phyloP scores from a whole-genome alignment of 2,888 invertebrate species.

The Andrena trimmerana region DNA sequence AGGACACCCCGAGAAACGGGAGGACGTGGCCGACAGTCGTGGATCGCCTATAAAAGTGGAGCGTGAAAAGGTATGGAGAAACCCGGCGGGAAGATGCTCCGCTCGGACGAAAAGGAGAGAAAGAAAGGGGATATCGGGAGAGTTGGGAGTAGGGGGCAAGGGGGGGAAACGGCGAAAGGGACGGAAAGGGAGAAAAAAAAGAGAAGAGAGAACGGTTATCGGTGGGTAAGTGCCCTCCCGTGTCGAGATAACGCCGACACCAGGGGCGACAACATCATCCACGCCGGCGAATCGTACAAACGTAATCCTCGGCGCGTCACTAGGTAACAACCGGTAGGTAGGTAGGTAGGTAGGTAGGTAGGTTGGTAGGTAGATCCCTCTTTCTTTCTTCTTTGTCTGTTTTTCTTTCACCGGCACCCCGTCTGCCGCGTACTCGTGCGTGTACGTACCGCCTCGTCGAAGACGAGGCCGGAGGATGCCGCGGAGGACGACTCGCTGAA shows the following conservation, averaged over 20 bases:
- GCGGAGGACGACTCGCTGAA: slow-evolving; percentile 48
- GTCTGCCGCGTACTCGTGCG: slow-evolving; percentile 36
- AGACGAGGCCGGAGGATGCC: slow-evolving; percentile 23
- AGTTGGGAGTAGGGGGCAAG: not conserved
- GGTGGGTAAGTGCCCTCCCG: slow-evolving; percentile 84
- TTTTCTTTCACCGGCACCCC: slow-evolving; percentile 17
- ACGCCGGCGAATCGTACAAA: slow-evolving; percentile 81
- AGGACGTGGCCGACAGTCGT: not conserved
- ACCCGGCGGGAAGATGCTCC: not conserved
- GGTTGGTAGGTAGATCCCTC: slow-evolving; percentile 69
- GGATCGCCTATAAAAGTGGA: not conserved
- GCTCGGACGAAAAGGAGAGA: not conserved
- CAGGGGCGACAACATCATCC: slow-evolving; percentile 84
- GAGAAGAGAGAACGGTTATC: slow-evolving; percentile 77
- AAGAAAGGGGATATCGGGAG: not conserved
- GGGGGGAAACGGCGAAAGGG: slow-evolving; percentile 24
- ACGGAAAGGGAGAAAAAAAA: slow-evolving; percentile 50
- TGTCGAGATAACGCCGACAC: slow-evolving; percentile 84
- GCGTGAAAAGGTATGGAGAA: slow-evolving; percentile 6
- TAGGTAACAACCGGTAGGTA: slow-evolving; percentile 79
- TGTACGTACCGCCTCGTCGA: slow-evolving; percentile 33
- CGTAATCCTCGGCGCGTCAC: slow-evolving; percentile 81
- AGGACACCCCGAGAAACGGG: not conserved
- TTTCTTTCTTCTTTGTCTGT: slow-evolving; percentile 18
- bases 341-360: slow-evolving; percentile 74